Evolutionary conservation across 2,888 invertebrate species (phyloP).

Genomic region (Parasteatoda lunata): DNA sequence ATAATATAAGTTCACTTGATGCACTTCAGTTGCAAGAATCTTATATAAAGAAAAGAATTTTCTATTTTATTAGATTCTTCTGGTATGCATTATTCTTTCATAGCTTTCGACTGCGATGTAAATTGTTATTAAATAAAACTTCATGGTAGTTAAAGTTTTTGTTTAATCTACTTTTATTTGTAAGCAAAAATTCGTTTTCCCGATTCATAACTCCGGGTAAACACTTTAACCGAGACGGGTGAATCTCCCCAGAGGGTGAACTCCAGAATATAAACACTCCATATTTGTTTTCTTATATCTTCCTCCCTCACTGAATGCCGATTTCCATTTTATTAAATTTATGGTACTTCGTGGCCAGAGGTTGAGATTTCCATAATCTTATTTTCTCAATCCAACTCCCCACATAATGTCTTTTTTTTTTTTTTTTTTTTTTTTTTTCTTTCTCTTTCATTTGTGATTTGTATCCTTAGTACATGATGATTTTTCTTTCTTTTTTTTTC

Average conservation of each 20-base stretch:
- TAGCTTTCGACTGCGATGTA: neutral
- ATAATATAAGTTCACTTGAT: too few species aligned
- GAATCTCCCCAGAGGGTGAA: neutral
- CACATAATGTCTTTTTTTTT: neutral
- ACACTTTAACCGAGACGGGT: neutral
- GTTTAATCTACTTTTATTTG: neutral
- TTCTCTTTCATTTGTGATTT: slow-evolving; percentile 8
- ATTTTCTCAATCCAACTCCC: slow-evolving; percentile 37
- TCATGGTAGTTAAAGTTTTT: neutral
- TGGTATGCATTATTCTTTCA: too few species aligned
- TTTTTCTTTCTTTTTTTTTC: slow-evolving; percentile 21
- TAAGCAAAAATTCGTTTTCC: neutral
- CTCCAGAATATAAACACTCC: neutral
- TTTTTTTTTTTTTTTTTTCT: too few species aligned
- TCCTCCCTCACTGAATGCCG: neutral
- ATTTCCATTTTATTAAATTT: slow-evolving; percentile 26
- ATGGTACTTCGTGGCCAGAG: slow-evolving; percentile 27
- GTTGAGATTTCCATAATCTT: slow-evolving; percentile 63
- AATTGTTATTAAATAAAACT: neutral
- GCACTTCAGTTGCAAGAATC: too few species aligned
- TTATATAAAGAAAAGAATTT: too few species aligned
- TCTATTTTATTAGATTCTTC: too few species aligned
- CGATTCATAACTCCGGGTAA: slow-evolving; percentile 11
- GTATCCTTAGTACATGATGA: slow-evolving; percentile 9
- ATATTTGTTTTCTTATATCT: neutral